Evolutionary conservation across 2,113 vertebrate species (phyloP).

Genomic region (Rattus rattus): DNA sequence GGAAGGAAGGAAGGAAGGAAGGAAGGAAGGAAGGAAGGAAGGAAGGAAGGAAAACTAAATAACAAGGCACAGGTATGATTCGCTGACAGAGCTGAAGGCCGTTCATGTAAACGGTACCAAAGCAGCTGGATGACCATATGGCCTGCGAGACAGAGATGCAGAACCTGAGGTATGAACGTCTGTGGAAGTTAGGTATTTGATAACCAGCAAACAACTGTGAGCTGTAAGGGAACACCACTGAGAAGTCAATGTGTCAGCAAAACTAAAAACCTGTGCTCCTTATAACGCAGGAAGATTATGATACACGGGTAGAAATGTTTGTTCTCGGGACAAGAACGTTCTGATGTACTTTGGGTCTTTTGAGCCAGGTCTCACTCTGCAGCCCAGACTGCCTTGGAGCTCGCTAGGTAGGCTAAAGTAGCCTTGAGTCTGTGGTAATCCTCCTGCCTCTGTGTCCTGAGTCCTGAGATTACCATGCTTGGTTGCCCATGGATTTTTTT

Average conservation of each 20-base stretch:
- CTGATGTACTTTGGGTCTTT: not conserved
- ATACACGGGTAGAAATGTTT: not conserved
- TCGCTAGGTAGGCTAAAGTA: not conserved
- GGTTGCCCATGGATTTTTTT: not conserved
- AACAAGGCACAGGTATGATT: not conserved
- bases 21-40: no score
- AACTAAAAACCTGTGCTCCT: not conserved
- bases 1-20: no score
- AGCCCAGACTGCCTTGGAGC: not conserved
- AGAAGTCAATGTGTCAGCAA: not conserved
- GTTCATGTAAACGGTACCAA: not conserved
- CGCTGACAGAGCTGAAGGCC: not conserved
- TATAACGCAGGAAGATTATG: not conserved
- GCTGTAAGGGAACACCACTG: not conserved
- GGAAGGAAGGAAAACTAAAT: no score
- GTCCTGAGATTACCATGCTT: not conserved
- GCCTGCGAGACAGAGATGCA: not conserved
- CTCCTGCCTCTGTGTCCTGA: not conserved
- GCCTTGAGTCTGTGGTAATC: not conserved
- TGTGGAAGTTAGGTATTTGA: not conserved
- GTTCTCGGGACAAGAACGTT: not conserved
- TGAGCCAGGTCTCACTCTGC: not conserved
- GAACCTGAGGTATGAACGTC: not conserved
- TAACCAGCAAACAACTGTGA: not conserved
- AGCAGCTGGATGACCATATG: not conserved